Percentiles rank a stretch among this genome's conserved stretches.
Conservation (phyloP, 1,140 invertebrate genomes). For the Drosophila funebris region DNA sequence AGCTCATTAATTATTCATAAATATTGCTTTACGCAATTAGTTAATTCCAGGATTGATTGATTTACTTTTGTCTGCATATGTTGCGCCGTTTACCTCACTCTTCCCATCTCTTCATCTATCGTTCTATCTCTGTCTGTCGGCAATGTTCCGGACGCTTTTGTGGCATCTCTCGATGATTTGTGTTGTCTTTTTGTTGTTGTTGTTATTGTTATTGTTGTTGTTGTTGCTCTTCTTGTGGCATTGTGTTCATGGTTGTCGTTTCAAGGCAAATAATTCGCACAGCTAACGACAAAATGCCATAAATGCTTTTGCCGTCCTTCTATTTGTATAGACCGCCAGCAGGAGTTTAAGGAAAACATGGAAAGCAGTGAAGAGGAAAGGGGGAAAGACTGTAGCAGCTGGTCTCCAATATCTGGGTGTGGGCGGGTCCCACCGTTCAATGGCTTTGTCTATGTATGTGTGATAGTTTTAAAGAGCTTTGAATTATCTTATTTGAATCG, state of each 20-base stretch:
- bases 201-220: slow-evolving; percentile 15
- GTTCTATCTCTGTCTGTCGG: slow-evolving; percentile 14
- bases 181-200: slow-evolving; percentile 26
- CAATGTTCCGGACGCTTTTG: slow-evolving; percentile 19
- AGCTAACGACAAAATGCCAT: slow-evolving; percentile 64
- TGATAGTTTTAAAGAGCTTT: slow-evolving; percentile 22
- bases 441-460: slow-evolving; percentile 9
- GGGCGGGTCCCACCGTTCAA: slow-evolving; percentile 8
- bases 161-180: slow-evolving; percentile 47
- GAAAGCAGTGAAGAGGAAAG: not conserved
- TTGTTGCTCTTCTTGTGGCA: slow-evolving; percentile 35
- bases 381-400: not conserved
- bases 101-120: not conserved
- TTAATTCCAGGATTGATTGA: slow-evolving; percentile 72
- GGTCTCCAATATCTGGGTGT: slow-evolving; percentile 1
- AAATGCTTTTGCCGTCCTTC: slow-evolving; percentile 56
- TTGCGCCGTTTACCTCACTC: not conserved
- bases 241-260: slow-evolving; percentile 58
- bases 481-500: slow-evolving; percentile 6
- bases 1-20: slow-evolving; percentile 80
- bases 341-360: not conserved
- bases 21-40: slow-evolving; percentile 76
- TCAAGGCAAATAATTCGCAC: slow-evolving; percentile 60
- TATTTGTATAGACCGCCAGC: slow-evolving; percentile 36
- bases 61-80: slow-evolving; percentile 65